Conservation (phyloP, 2,113 vertebrate species). For the Myrmecophaga tridactyla region DNA sequence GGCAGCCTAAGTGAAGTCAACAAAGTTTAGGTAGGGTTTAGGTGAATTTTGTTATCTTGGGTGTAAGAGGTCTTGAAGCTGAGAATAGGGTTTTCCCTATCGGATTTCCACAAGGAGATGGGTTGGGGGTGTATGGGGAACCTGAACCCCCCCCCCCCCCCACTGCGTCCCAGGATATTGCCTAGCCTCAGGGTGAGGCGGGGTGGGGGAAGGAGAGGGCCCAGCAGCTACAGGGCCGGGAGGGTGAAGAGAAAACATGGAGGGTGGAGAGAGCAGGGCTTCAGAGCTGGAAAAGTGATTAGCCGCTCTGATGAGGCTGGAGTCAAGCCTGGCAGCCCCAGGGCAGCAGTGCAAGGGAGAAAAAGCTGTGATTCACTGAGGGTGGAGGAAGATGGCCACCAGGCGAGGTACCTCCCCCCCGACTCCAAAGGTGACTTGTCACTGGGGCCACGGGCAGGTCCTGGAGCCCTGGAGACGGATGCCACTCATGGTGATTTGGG, state of each 20-base stretch:
- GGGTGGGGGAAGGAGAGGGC: neutral
- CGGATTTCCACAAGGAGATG: neutral
- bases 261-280: neutral
- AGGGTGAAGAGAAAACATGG: neutral
- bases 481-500: neutral
- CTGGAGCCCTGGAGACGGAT: neutral
- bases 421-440: neutral
- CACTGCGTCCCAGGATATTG: neutral
- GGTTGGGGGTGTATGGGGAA: too few species aligned
- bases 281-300: conserved; percentile 77
- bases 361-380: conserved; percentile 64
- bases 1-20: neutral
- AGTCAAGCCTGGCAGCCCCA: conserved; percentile 58
- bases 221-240: neutral
- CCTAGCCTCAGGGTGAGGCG: neutral
- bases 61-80: neutral
- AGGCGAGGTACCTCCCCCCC: conserved; percentile 21
- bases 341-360: conserved; percentile 53
- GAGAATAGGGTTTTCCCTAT: neutral
- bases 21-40: neutral
- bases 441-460: neutral
- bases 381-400: conserved; percentile 61
- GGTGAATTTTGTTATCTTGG: neutral
- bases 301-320: conserved; percentile 65
- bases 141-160: neutral